Conservation (phyloP, 2,888 invertebrate genomes). For the Tiliacea aurago region DNA sequence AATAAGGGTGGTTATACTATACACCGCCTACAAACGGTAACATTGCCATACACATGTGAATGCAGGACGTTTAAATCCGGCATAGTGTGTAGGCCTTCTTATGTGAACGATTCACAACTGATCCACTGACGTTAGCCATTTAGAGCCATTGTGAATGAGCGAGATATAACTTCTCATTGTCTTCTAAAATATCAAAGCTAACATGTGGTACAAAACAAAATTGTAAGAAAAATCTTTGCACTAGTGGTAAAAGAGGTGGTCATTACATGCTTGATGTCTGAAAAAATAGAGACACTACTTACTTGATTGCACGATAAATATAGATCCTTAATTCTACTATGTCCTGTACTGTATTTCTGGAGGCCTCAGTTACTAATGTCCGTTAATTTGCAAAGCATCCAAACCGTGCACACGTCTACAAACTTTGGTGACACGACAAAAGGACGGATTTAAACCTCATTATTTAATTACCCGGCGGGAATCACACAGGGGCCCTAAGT, state of each 20-base stretch:
- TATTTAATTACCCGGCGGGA: slow-evolving; percentile 85
- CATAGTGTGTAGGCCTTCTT: not conserved
- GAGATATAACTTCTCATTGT: not conserved
- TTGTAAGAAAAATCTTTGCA: not conserved
- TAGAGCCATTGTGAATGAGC: not conserved
- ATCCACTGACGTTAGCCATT: not conserved
- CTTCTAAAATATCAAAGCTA: not conserved
- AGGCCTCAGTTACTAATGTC: slow-evolving; percentile 36
- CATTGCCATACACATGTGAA: not conserved
- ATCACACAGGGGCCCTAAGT: slow-evolving; percentile 80
- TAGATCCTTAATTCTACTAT: not conserved
- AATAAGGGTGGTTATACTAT: not conserved
- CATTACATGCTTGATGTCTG: not conserved
- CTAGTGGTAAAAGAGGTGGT: not conserved
- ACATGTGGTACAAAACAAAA: not conserved
- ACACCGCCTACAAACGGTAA: not conserved
- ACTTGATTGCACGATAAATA: not conserved
- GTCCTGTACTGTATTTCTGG: slow-evolving; percentile 22
- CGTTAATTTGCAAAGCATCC: slow-evolving; percentile 53
- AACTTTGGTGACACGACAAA: slow-evolving; percentile 65
- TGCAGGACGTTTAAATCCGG: not conserved
- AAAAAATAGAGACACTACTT: not conserved
- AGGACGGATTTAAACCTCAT: slow-evolving; percentile 82
- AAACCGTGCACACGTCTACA: slow-evolving; percentile 56
- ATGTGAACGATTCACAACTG: not conserved